Evolutionary conservation across 1,140 invertebrate species (phyloP), one percentile per base, ranked within the genome.

Genomic region (Archivesica marissinica): DNA sequence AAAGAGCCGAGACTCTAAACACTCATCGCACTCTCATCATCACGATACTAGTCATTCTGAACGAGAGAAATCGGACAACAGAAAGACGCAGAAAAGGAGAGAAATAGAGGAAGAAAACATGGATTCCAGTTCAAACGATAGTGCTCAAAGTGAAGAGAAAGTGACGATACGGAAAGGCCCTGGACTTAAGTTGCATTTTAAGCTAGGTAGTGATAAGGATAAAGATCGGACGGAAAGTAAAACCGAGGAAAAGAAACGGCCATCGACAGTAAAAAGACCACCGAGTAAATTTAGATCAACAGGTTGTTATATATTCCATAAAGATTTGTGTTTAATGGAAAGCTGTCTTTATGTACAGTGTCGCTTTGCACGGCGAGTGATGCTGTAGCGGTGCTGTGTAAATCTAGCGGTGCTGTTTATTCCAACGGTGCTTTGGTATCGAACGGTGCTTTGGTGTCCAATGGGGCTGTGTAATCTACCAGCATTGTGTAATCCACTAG

Each of bases 1-100:
- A 96, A 97, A 90, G 96, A 80, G 87, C 44, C 54, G 28, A n/a
- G 59, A 78, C 54, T 77, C 68, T 2, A 72, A 50, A 72, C 66
- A 70, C 20, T 80, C 76, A 25, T n/a, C n/a, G n/a, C n/a, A n/a
- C n/a, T n/a, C n/a, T n/a, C 70, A 84, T 35, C 72, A 52, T 66
- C 68, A 78, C 41, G 52, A 59, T 9, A 52, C 52, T 64, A 33
- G 64, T 59, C 44, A 75, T 13, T 68, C 52, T 52, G 66, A 83
- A 47, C 72, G 39, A 61, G 35, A 74, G 52, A 52, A 38, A n/a
- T 66, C 77, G n/a, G 77, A 77, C n/a, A 64, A 59, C 11, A 86
- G 70, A 38, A 50, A 72, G 30, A 85, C 64, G 56, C 39, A 39
- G 17, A 52, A 66, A 25, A n/a, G 74, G 7, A 56, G 47, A 72